phyloP scores from a whole-genome alignment of 2,113 vertebrate species.

The Phoxinus phoxinus region DNA sequence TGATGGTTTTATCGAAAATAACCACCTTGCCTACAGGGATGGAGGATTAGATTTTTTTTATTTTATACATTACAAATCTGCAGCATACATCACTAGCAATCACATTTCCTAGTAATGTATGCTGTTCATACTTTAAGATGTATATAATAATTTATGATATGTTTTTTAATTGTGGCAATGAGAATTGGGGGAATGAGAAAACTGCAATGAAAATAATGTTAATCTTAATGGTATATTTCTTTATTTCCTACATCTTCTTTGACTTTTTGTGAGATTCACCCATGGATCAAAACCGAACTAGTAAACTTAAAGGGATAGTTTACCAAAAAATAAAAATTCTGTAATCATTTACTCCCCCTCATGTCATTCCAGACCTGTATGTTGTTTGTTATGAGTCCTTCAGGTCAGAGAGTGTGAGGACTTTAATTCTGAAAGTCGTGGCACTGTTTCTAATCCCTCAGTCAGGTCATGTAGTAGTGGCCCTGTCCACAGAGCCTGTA shows the following conservation, averaged over 20 bases:
- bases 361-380: no score
- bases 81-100: no score
- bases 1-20: not conserved
- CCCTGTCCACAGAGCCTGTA: not conserved
- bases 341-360: no score
- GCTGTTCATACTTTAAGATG: no score
- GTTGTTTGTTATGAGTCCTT: no score
- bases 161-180: no score
- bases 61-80: not conserved
- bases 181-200: not conserved
- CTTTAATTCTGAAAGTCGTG: not conserved
- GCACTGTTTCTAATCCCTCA: not conserved
- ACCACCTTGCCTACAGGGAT: not conserved
- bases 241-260: not conserved
- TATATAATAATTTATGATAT: no score
- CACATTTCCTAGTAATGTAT: not conserved
- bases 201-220: not conserved
- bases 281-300: not conserved
- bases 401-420: not conserved
- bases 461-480: not conserved
- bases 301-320: not conserved
- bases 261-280: not conserved
- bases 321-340: no score
- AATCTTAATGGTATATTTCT: no score
- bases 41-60: not conserved